Conservation (phyloP, 2,113 vertebrate species). For the Miniopterus natalensis region DNA sequence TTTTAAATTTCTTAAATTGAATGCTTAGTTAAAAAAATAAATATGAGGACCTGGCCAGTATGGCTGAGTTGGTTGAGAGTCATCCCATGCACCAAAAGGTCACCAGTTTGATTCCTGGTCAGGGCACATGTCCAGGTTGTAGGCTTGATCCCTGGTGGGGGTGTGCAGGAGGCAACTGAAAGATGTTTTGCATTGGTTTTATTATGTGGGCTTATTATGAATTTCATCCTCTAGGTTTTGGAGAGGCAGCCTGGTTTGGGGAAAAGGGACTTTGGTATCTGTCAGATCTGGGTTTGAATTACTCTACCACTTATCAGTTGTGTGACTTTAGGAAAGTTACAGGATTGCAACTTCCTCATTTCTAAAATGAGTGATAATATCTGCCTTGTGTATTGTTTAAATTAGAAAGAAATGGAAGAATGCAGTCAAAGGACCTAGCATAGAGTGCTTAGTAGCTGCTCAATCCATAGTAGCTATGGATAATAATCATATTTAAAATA, state of each 20-base stretch:
- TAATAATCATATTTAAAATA: slow-evolving; percentile 41
- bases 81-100: background rate
- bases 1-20: slow-evolving; percentile 31
- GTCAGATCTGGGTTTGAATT: slow-evolving; percentile 4
- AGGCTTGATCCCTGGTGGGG: background rate
- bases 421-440: background rate
- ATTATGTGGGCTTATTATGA: background rate
- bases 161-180: background rate
- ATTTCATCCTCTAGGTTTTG: slow-evolving; percentile 12
- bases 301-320: background rate
- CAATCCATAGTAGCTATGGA: background rate
- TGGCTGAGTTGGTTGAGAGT: background rate
- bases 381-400: slow-evolving; percentile 40
- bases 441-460: background rate
- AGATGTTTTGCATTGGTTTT: background rate
- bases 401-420: slow-evolving; percentile 38
- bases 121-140: background rate
- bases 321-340: slow-evolving; percentile 17
- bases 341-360: slow-evolving; percentile 25
- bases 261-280: background rate
- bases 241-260: background rate
- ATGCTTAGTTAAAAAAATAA: slow-evolving; percentile 24
- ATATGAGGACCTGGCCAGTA: background rate
- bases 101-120: background rate
- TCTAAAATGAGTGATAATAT: slow-evolving; percentile 51